Conservation (phyloP, 2,888 invertebrate species). For the Cataglyphis rosenhaueri region DNA sequence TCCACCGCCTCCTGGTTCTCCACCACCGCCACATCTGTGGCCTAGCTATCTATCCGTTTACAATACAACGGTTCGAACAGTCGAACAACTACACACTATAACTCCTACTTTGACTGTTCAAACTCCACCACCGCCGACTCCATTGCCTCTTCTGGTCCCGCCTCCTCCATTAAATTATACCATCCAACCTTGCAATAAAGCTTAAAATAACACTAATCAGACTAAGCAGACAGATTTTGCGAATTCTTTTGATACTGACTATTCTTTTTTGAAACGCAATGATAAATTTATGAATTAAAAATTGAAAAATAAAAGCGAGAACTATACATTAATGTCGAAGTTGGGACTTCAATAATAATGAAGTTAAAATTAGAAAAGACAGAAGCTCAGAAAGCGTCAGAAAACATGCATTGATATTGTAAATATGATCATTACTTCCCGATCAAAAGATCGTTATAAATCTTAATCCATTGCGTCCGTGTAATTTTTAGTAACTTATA, state of each 20-base stretch:
- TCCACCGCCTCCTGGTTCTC: constrained; percentile 88
- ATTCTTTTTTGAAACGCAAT: background rate
- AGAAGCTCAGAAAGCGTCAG: background rate
- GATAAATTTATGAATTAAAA: background rate
- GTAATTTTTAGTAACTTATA: constrained; percentile 56
- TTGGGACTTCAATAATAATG: background rate
- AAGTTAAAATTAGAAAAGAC: background rate
- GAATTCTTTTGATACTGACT: constrained; percentile 1
- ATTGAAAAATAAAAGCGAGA: background rate
- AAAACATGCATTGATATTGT: constrained; percentile 56
- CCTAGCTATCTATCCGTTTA: constrained; percentile 84
- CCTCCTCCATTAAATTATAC: constrained; percentile 84
- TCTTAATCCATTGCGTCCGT: constrained; percentile 63
- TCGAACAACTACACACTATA: constrained; percentile 49
- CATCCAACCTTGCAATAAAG: constrained; percentile 83
- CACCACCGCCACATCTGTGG: constrained; percentile 87
- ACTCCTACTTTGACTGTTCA: constrained; percentile 65
- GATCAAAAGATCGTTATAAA: constrained; percentile 46
- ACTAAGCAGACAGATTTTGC: background rate
- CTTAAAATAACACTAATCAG: constrained; percentile 65
- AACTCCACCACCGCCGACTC: constrained; percentile 83
- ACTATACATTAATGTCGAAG: constrained; percentile 15
- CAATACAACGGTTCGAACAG: constrained; percentile 67
- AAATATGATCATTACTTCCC: constrained; percentile 57
- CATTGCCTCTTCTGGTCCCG: constrained; percentile 82